Conservation (phyloP, 1,140 invertebrate species). For the Pogonognathellus flavescens region DNA sequence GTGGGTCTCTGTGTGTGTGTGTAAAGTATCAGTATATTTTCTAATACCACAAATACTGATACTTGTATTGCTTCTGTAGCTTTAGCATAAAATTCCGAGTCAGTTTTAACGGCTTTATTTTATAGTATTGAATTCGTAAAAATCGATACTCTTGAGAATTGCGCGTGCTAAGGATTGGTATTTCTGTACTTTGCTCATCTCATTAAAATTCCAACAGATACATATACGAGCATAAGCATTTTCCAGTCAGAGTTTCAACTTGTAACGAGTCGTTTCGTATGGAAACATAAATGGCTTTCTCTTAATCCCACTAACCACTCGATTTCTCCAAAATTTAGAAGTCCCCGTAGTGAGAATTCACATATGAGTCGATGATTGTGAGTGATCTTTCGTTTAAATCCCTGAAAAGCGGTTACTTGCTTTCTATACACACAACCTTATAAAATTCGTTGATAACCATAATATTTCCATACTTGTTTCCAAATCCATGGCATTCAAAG, state of each 20-base stretch:
- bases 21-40: background rate
- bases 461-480: background rate
- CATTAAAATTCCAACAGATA: slow-evolving; percentile 30
- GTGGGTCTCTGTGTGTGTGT: too few species aligned
- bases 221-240: background rate
- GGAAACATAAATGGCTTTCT: slow-evolving; percentile 14
- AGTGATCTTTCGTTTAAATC: background rate
- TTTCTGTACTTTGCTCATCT: slow-evolving; percentile 25
- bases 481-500: too few species aligned
- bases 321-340: background rate
- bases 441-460: background rate
- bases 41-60: background rate
- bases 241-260: background rate
- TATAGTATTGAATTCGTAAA: slow-evolving; percentile 31
- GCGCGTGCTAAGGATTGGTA: slow-evolving; percentile 28
- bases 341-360: background rate
- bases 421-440: background rate
- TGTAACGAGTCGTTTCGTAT: slow-evolving; percentile 15
- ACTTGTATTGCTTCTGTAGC: background rate
- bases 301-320: background rate
- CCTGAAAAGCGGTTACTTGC: background rate
- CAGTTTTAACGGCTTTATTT: slow-evolving; percentile 48
- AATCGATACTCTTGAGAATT: slow-evolving; percentile 35
- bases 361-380: background rate
- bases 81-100: slow-evolving; percentile 37